Conservation (phyloP, 2,888 invertebrate species). For the Glyphotaelius pellucidus region DNA sequence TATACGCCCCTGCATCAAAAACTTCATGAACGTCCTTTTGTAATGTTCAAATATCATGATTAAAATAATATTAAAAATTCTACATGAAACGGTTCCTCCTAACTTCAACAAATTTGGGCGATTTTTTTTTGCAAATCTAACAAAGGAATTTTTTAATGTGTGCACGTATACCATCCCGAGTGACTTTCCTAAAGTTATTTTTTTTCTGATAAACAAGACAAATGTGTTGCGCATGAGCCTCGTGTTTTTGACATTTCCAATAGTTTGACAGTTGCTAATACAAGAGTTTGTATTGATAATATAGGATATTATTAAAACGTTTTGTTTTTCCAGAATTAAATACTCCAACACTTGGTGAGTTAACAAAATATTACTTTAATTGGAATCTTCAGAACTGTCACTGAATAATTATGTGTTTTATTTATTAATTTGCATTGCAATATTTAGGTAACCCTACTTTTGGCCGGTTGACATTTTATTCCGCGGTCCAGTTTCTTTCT, state of each 20-base stretch:
- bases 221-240: slow-evolving; percentile 37
- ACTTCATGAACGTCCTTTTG: no score
- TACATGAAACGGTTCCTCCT: no score
- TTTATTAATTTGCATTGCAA: slow-evolving; percentile 3
- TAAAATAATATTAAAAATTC: no score
- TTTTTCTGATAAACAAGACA: not conserved
- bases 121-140: no score
- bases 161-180: not conserved
- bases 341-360: not conserved
- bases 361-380: not conserved
- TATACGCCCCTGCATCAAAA: no score
- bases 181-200: not conserved
- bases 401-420: not conserved
- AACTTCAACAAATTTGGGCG: no score
- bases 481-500: not conserved
- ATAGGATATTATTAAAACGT: not conserved
- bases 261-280: slow-evolving; percentile 33
- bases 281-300: slow-evolving; percentile 14
- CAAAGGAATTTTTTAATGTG: not conserved
- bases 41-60: no score
- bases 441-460: slow-evolving; percentile 42
- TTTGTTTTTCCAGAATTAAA: not conserved
- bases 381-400: not conserved
- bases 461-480: not conserved
- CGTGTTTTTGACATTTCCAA: slow-evolving; percentile 36